Evolutionary conservation across 2,113 vertebrate species (phyloP), one percentile per base, ranked within the genome.

Genomic region (Polypterus senegalus): DNA sequence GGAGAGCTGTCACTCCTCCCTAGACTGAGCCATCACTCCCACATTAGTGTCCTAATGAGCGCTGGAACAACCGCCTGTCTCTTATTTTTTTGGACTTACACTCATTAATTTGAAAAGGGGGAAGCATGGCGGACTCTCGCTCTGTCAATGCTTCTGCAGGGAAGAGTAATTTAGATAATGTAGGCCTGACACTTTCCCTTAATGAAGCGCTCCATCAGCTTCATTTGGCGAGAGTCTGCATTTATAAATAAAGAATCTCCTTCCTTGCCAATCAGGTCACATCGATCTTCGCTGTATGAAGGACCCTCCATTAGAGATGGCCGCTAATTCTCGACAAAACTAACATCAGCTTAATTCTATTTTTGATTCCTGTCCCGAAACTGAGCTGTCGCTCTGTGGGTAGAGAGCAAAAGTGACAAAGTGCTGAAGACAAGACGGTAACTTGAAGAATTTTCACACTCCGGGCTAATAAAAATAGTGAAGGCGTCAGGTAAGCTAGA

Each of bases 171-270:
- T 64, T 61, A 66, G 70, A 52, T 65, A 55, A 61, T 59, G 60
- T 62, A 62, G 57, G 59, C 53, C 64, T 70, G 74, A 64, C 69
- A 46, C 64, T 61, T 46, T 46, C 45, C 61, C 48, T 56, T 64
- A 66, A 67, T 64, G 64, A 65, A 67, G 70, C 69, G 66, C 56
- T 70, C 57, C 55, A 64, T 66, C 72, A 66, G 67, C 9, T 57
- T 63, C 58, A 9, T 59, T 45, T 52, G 5, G 0, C 3, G 11
- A 7, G 1, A 8, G 66, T 5, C 63, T n/a, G 51, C 53, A 58
- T 10, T 63, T 60, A 69, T 59, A 66, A 70, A 64, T 54, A 66
- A 65, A 64, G 59, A 51, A 55, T 43, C 2, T 49, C 67, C 58
- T 1, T 57, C 2, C 46, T 57, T 56, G 67, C 48, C 70, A 69